Evolutionary conservation across 2,888 invertebrate species (phyloP), one percentile per base, ranked within the genome.

Genomic region (Actias luna): DNA sequence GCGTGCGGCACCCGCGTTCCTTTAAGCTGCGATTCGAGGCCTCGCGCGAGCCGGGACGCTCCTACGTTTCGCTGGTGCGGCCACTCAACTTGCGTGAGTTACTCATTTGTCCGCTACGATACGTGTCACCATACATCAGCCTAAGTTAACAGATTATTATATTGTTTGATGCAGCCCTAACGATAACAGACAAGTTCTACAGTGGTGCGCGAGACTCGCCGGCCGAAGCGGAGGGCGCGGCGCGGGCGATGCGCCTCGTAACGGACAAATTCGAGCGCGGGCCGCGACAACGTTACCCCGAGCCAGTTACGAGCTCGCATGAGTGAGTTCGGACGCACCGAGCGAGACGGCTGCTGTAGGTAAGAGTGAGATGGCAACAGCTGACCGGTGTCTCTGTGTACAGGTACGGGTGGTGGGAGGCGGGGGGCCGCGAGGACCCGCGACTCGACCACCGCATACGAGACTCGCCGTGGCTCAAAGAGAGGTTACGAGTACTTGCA

Each of bases 381-480:
- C 7, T 18, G 35, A n/a, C n/a, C 35, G 14, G n/a, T 10, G 16
- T 59, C 27, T 36, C 16, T 42, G 46, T 61, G 12, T 80, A 79
- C 67, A 94, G 93, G 86, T 93, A 92, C 71, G 87, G 91, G 10
- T 82, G 87, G 85, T 80, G 85, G 67, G 35, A 66, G 50, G 71
- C 42, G 65, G 68, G 50, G 25, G 62, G 14, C 64, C n/a, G 61
- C 36, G 57, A 42, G 36, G 62, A 60, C 61, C 61, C 52, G 18
- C 61, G 68, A 2, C 62, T 88, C 33, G 69, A 82, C 68, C 93
- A 92, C 77, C 90, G 85, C 73, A 86, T 93, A 68, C 83, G 83
- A 52, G 93, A 93, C 76, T 92, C 93, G 2, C 76, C 82, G 35
- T 91, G 92, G 92, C 85, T 92, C 64, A 87, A 87, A 74, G 83